Evolutionary conservation across 2,888 invertebrate genomes (phyloP), one percentile per base, ranked within the genome.

Genomic region (Ennomos quercinarius): DNA sequence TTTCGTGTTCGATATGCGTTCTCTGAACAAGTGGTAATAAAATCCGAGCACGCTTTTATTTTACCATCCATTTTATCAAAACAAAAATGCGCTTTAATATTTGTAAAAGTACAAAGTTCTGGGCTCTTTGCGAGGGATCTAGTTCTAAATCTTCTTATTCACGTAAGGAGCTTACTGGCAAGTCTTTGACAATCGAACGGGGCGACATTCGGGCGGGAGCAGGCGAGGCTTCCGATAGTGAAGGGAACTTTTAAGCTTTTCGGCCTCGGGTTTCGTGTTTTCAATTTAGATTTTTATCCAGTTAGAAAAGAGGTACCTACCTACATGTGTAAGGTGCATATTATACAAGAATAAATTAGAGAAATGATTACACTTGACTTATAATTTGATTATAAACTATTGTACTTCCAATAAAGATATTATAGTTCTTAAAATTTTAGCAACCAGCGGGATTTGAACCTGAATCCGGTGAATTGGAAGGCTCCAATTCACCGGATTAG

Each of bases 111-210:
- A 78, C 80, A 83, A 84, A 87, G 84, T 87, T 83, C 77, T 73
- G 66, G 61, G 65, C 42, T 58, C 65, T 68, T 73, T 73, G 77
- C 77, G 76, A 72, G 76, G 75, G 82, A 81, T 81, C 76, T 74
- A 71, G 75, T 77, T 72, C 74, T 62, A 82, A 89, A 89, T 89
- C 89, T 88, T 76, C 89, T 89, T 89, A 89, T 80, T 84, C 84
- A 67, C 74, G 81, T 89, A 89, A 89, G 89, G 76, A 82, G 89
- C 89, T 78, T 76, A 78, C 71, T 66, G 73, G 84, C 81, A 86
- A 88, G 88, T 87, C 89, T 87, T 83, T 86, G 87, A 89, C 89
- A 87, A 89, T 87, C 87, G 89, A 88, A 87, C 81, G 80, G 77
- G 81, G 77, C 77, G 79, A 84, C 77, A 78, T 80, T 79, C 76